Base-by-base conservation (phyloP, 2,797 vertebrate genomes). In the Myiotriccus ornatus region DNA sequence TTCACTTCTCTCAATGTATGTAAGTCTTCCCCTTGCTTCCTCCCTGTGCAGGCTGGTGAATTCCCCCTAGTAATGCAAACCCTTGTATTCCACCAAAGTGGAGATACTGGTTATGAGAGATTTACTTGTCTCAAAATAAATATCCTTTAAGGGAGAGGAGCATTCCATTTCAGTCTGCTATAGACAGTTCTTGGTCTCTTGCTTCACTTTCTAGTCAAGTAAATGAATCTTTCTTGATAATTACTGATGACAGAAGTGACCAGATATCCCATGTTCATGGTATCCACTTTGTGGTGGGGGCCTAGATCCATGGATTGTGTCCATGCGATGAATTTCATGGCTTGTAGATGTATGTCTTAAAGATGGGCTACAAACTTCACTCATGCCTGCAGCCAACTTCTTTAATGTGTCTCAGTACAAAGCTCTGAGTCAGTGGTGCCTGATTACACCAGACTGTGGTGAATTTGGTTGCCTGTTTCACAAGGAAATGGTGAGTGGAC, bases 231-330 rank as follows among this genome's bases (percentile, higher is more conserved):
- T 14, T 17, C 14, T 74, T 56, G 21, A 7, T 53, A 9, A 7
- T 50, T 57, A 21, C 20, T 81, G 35, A 28, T 35, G 30, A 25
- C 9, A 18, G 44, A 35, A 18, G 8, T 59, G 43, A 59, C 39
- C 21, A 78, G 20, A 37, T 81, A 63, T 8, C 15, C 18, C 3
- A 10, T 62, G 14, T 35, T 84, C 0, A 0, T 44, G 15, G 11
- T 35, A 37, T 24, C 28, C 0, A 8, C 37, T 82, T 93, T 21
- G 16, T 32, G 24, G 2, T 62, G 39, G 22, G 8, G 25, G 4
- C 14, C 34, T 63, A 34, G 23, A 35, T 41, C 43, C 5, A 14
- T 46, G 13, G 14, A 23, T 44, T 50, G 37, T 65, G 6, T 62
- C 21, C 6, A 15, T n/a, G 35, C 15, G 24, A 7, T 52, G 9